Evolutionary conservation across 2,888 invertebrate genomes (phyloP).

Genomic region (Macroteleia sp.): DNA sequence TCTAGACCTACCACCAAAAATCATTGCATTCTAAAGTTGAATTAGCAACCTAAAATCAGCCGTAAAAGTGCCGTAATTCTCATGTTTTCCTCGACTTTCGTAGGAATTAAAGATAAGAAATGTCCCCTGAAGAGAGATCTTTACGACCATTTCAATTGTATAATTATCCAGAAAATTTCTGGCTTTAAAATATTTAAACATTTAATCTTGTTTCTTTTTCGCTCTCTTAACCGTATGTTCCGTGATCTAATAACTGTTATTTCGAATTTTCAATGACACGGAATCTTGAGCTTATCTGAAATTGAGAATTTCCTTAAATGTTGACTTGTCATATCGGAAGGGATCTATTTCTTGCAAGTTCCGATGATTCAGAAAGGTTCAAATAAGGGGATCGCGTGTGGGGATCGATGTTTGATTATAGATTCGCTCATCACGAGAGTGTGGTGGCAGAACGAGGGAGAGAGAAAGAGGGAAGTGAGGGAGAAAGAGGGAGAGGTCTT

Average conservation of each 20-base stretch:
- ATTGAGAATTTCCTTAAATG: constrained; percentile 27
- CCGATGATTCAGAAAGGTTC: constrained; percentile 30
- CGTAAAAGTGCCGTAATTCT: constrained; percentile 27
- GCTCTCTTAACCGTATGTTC: too few species aligned
- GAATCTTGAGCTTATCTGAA: constrained; percentile 19
- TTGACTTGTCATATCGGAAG: constrained; percentile 22
- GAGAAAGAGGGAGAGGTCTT: constrained; percentile 36
- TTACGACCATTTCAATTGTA: background rate
- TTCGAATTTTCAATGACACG: too few species aligned
- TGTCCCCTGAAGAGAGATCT: too few species aligned
- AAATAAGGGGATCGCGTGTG: constrained; percentile 24
- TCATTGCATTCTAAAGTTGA: background rate
- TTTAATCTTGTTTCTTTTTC: too few species aligned
- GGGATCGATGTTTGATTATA: constrained; percentile 56
- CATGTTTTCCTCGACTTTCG: constrained; percentile 2
- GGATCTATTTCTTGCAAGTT: constrained; percentile 23
- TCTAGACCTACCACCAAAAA: constrained; percentile 13
- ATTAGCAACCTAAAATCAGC: constrained; percentile 2
- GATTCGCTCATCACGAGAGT: too few species aligned
- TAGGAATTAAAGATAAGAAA: too few species aligned
- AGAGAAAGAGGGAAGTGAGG: background rate
- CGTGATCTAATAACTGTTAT: background rate
- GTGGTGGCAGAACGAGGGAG: constrained; percentile 5
- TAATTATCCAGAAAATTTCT: background rate
- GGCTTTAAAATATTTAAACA: background rate